Evolutionary conservation across 1,140 invertebrate species (phyloP).

Genomic region (Agrypnia vestita): DNA sequence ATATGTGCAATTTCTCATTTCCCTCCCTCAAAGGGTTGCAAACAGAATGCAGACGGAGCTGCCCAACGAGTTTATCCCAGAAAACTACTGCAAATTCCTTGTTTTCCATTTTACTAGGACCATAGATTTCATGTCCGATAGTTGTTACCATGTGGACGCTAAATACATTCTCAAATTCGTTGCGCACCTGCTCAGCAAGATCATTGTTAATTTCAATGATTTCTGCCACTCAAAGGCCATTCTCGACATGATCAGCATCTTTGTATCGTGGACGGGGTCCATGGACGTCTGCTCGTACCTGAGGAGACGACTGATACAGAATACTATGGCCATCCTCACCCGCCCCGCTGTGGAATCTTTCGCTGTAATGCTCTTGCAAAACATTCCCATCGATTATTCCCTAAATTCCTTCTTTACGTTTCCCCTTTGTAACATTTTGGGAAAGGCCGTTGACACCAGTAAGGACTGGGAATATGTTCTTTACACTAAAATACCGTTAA

Average conservation of each 20-base stretch:
- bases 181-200: constrained; percentile 76
- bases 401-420: constrained; percentile 41
- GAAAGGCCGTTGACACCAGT: constrained; percentile 65
- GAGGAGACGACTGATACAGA: constrained; percentile 62
- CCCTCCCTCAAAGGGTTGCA: constrained; percentile 79
- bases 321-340: constrained; percentile 68
- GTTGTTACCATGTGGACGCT: constrained; percentile 64
- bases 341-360: constrained; percentile 68
- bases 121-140: constrained; percentile 75
- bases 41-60: constrained; percentile 76
- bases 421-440: constrained; percentile 66
- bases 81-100: constrained; percentile 76
- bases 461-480: constrained; percentile 74
- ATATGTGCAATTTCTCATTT: constrained; percentile 76
- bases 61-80: constrained; percentile 74
- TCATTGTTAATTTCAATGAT: constrained; percentile 73
- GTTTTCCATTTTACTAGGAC: constrained; percentile 75
- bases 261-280: constrained; percentile 62
- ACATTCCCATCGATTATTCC: constrained; percentile 59
- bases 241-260: constrained; percentile 68
- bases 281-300: constrained; percentile 52
- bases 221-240: constrained; percentile 67
- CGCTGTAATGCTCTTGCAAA: constrained; percentile 67
- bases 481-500: constrained; percentile 74
- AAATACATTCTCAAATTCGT: constrained; percentile 71